Conservation (phyloP, 2,888 invertebrate genomes). For the Stenchaetothrips biformis region DNA sequence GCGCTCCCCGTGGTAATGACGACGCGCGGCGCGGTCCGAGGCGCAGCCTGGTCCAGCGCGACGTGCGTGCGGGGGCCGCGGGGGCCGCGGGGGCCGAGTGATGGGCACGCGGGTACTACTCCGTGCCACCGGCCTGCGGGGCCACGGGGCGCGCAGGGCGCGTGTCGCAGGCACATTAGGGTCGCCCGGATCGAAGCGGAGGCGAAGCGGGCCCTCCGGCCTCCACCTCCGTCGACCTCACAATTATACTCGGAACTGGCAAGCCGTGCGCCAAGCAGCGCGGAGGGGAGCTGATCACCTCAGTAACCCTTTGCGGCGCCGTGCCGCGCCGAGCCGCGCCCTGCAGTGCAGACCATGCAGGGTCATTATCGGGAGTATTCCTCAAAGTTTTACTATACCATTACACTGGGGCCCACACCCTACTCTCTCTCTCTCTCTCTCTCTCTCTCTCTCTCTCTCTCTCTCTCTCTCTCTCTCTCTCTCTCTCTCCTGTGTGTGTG, state of each 20-base stretch:
- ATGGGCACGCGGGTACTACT: not conserved
- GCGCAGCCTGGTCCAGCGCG: no score
- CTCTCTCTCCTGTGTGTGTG: conserved; percentile 22
- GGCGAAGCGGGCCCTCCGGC: not conserved
- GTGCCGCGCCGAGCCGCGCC: no score
- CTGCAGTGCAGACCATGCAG: not conserved
- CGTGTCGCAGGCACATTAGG: conserved; percentile 17
- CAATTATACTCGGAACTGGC: not conserved
- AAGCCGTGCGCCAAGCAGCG: not conserved
- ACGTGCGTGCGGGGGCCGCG: no score
- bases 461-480: no score
- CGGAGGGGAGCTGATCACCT: not conserved
- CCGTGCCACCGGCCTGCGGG: no score
- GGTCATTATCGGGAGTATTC: conserved; percentile 12
- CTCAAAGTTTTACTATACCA: conserved; percentile 8
- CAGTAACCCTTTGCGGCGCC: not conserved
- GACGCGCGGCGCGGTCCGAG: no score
- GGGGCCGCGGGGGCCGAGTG: not conserved
- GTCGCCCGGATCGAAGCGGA: not conserved
- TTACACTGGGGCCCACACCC: not conserved
- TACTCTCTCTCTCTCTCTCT: no score
- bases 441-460: no score
- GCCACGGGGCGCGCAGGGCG: not conserved
- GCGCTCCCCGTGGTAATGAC: no score
- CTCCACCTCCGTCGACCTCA: not conserved